Conservation (phyloP, 2,113 vertebrate genomes). For the Sebastes fasciatus region DNA sequence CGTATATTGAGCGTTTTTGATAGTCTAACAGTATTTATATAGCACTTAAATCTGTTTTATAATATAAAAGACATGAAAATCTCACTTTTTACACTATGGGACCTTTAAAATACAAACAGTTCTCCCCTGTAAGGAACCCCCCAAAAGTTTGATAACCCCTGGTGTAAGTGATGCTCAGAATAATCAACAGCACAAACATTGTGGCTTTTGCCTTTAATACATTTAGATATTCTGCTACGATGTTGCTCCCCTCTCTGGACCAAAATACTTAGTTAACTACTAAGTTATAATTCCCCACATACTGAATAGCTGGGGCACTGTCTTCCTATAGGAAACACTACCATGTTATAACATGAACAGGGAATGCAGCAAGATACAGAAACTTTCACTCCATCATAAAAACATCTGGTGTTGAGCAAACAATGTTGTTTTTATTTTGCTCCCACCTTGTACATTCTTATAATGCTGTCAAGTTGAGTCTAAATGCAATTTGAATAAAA, state of each 20-base stretch:
- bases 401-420: not conserved
- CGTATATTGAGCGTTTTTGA: too few species aligned
- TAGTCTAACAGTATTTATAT: too few species aligned
- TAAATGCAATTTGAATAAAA: too few species aligned
- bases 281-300: not conserved
- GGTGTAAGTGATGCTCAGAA: not conserved
- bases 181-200: slow-evolving; percentile 5
- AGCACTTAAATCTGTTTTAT: too few species aligned
- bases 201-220: not conserved
- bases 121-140: too few species aligned
- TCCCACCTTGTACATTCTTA: not conserved
- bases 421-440: not conserved
- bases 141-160: too few species aligned
- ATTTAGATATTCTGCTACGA: not conserved
- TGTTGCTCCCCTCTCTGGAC: not conserved
- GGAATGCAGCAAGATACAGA: not conserved
- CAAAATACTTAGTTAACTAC: not conserved
- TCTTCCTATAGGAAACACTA: not conserved
- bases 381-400: not conserved
- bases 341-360: not conserved
- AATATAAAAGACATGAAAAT: too few species aligned
- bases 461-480: not conserved
- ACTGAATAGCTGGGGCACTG: not conserved
- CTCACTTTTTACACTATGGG: too few species aligned
- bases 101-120: too few species aligned